Conservation (phyloP, 1,140 invertebrate species). For the Meloidogyne chitwoodi region DNA sequence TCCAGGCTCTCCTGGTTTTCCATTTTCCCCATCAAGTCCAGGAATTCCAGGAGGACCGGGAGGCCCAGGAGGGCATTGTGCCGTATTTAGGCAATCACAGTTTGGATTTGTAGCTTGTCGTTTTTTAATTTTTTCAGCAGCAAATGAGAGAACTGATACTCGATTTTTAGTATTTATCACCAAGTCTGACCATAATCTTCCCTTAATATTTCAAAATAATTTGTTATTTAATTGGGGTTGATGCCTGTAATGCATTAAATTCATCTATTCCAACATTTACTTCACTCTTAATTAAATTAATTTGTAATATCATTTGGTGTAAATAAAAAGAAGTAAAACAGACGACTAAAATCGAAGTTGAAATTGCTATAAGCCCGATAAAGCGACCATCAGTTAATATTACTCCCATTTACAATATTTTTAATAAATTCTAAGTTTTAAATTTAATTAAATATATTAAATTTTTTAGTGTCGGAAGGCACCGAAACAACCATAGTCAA, state of each 20-base stretch:
- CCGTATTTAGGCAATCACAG: constrained; percentile 8
- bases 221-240: not conserved
- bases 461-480: too few species aligned
- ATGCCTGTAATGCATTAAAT: constrained; percentile 2
- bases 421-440: too few species aligned
- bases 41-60: not conserved
- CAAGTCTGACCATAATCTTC: constrained; percentile 3
- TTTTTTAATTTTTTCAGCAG: not conserved
- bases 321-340: not conserved
- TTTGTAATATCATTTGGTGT: constrained; percentile 6
- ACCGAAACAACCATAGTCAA: too few species aligned
- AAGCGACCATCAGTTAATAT: not conserved
- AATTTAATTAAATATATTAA: too few species aligned
- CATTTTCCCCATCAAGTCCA: constrained; percentile 1
- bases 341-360: not conserved
- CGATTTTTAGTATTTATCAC: not conserved
- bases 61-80: constrained; percentile 4
- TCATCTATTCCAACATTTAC: constrained; percentile 1
- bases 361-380: not conserved
- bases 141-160: not conserved
- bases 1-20: constrained; percentile 1
- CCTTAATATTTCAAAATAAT: not conserved
- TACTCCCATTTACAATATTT: too few species aligned
- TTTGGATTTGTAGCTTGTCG: not conserved
- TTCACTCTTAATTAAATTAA: constrained; percentile 2